These are phyloP conservation scores for Athene noctua DNA, from an alignment of 2,113 vertebrate species.

Conservation along the genomic window DNA sequence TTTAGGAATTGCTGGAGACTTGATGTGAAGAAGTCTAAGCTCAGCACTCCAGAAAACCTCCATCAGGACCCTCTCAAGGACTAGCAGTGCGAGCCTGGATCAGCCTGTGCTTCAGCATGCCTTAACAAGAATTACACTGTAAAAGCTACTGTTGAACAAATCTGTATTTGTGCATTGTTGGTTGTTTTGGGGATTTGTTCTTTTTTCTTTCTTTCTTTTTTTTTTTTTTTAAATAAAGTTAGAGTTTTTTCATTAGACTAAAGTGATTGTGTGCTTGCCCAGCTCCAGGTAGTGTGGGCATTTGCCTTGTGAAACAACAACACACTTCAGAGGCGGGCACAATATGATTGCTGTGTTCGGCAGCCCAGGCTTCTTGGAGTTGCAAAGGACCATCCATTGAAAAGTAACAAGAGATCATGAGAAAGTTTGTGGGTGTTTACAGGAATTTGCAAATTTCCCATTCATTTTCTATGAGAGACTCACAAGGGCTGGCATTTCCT, in stretches of 20 bases:
- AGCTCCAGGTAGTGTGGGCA: slow-evolving; percentile 43
- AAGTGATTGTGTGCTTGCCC: slow-evolving; percentile 22
- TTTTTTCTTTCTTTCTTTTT: not conserved
- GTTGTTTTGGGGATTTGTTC: not conserved
- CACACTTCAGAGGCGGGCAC: not conserved
- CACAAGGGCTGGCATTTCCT: slow-evolving; percentile 46
- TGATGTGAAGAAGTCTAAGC: not conserved
- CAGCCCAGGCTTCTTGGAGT: not conserved
- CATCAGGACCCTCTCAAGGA: not conserved
- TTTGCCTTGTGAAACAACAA: slow-evolving; percentile 1
- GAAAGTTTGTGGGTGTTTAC: slow-evolving; percentile 60
- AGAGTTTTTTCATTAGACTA: not conserved
- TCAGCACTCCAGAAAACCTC: not conserved
- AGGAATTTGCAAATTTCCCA: slow-evolving; percentile 50
- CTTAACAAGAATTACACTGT: not conserved
- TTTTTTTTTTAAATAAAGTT: not conserved
- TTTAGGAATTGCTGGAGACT: slow-evolving; percentile 13
- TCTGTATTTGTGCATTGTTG: not conserved
- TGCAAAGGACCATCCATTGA: slow-evolving; percentile 21
- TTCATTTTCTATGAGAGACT: slow-evolving; percentile 36
- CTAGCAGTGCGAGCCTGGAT: not conserved
- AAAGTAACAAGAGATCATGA: slow-evolving; percentile 48
- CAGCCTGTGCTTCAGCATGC: not conserved
- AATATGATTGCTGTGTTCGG: slow-evolving; percentile 16
- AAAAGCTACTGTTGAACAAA: not conserved